phyloP scores from a whole-genome alignment of 2,113 vertebrate genomes.

The Sinocyclocheilus rhinocerous region DNA sequence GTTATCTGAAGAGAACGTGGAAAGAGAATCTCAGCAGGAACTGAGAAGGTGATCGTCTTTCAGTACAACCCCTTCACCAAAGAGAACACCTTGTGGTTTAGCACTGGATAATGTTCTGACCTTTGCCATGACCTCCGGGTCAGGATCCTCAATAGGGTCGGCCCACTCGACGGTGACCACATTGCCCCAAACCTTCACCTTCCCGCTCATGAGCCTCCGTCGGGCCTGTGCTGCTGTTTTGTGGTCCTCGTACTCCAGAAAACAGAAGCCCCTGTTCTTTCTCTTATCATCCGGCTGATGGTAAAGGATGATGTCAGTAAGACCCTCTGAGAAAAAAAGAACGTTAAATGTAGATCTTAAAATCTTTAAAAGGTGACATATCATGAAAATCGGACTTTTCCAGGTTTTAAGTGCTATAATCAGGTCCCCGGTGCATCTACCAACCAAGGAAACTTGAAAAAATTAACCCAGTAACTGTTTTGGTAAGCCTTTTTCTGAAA shows the following conservation, averaged over 20 bases:
- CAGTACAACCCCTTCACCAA: background rate
- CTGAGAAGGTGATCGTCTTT: background rate
- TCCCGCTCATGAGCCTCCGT: conserved; percentile 96
- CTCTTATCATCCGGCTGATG: conserved; percentile 98
- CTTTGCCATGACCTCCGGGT: conserved; percentile 99
- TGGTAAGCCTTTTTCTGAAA: too few species aligned
- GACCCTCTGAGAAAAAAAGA: conserved; percentile 82
- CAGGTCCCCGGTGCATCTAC: too few species aligned
- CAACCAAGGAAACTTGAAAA: too few species aligned
- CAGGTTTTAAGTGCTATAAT: too few species aligned
- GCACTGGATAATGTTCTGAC: conserved; percentile 65
- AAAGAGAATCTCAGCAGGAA: background rate
- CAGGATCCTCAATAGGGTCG: conserved; percentile 97
- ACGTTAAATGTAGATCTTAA: background rate
- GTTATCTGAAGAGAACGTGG: background rate
- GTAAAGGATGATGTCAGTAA: conserved; percentile 97
- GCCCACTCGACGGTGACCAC: conserved; percentile 99
- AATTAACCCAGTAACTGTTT: too few species aligned
- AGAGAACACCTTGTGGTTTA: background rate
- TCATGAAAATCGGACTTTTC: too few species aligned
- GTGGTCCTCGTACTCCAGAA: conserved; percentile 98
- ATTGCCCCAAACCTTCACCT: conserved; percentile 98
- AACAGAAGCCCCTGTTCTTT: conserved; percentile 98
- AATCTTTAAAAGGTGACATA: background rate
- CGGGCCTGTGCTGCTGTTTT: conserved; percentile 97